These are phyloP conservation scores for Pelmatolapia mariae DNA, from an alignment of 2,113 vertebrate genomes.

Conservation along the genomic window DNA sequence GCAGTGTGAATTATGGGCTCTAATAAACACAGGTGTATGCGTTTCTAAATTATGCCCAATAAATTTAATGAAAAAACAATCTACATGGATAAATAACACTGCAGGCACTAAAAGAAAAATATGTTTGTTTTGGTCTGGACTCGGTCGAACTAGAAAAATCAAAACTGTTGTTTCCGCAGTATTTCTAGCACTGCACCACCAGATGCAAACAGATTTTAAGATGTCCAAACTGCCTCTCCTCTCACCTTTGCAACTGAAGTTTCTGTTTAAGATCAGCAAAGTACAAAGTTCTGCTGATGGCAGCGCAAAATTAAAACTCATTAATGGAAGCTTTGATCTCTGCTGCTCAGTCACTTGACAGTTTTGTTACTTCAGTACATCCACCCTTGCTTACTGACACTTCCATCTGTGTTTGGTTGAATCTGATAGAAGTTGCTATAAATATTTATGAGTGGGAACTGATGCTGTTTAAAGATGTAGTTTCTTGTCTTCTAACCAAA, in stretches of 20 bases:
- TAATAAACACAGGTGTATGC: not conserved
- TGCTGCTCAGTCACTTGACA: not conserved
- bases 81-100: not conserved
- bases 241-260: not conserved
- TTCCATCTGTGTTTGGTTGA: not conserved
- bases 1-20: not conserved
- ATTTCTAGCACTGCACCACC: not conserved
- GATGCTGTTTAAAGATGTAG: not conserved
- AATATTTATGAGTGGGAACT: not conserved
- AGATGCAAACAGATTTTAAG: not conserved
- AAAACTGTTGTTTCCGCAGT: not conserved
- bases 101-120: not conserved
- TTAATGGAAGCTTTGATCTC: not conserved
- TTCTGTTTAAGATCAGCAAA: not conserved
- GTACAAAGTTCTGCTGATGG: not conserved
- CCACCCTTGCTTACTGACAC: not conserved
- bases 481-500: not conserved
- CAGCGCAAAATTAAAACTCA: not conserved
- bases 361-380: not conserved
- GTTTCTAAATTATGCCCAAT: not conserved
- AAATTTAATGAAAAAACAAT: not conserved
- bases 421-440: not conserved
- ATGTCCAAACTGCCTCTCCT: not conserved
- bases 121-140: not conserved
- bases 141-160: fast-evolving